These are phyloP conservation scores for Nanger granti DNA, from an alignment of 2,113 vertebrate species.

Conservation along the genomic window DNA sequence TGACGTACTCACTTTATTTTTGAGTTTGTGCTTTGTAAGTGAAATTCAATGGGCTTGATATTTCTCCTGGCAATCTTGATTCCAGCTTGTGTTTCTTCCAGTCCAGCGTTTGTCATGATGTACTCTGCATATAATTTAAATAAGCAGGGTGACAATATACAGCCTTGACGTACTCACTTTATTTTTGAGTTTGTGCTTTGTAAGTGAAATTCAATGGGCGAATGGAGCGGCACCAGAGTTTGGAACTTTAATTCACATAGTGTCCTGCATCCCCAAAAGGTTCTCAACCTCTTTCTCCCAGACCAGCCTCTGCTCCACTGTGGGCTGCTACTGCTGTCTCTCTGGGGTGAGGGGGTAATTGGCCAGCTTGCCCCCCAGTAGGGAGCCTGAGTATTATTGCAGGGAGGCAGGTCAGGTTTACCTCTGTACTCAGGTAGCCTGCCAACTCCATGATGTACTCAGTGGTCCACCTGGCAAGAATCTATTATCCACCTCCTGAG, in stretches of 20 bases:
- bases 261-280: not conserved
- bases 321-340: not conserved
- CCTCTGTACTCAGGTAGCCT: not conserved
- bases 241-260: not conserved
- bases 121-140: no score
- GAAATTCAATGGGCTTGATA: not conserved
- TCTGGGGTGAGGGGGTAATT: not conserved
- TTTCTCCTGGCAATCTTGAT: no score
- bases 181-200: not conserved
- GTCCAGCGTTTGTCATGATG: no score
- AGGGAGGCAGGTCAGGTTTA: not conserved
- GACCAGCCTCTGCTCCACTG: not conserved
- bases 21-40: not conserved
- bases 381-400: no score
- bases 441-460: not conserved
- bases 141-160: no score
- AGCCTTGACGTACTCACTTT: not conserved
- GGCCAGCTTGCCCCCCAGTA: not conserved
- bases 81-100: no score
- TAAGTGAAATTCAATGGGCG: not conserved
- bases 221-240: not conserved
- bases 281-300: not conserved
- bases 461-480: fast-evolving
- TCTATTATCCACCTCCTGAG: not conserved
- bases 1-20: not conserved